A percentile compares a stretch with the other conserved stretches of the same genome.
These are phyloP conservation scores for Eristalis arbustorum DNA, from an alignment of 2,888 invertebrate genomes.

Conservation along the genomic window DNA sequence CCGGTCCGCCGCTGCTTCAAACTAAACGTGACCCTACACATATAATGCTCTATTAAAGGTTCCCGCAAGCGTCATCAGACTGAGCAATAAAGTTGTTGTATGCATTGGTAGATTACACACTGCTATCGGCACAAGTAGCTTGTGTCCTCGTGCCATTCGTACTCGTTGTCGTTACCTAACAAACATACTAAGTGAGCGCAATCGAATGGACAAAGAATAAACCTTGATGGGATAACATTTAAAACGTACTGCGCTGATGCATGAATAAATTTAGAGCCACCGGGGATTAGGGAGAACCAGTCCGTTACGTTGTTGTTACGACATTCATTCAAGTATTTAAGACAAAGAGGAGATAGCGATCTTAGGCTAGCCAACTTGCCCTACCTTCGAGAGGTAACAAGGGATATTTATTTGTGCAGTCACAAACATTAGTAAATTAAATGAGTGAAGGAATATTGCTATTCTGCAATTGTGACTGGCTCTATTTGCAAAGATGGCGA, in stretches of 20 bases:
- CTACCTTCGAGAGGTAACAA: no score
- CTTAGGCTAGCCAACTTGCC: neutral
- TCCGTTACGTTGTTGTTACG: neutral
- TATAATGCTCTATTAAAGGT: conserved; percentile 51
- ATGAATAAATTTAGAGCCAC: neutral
- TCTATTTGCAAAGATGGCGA: no score
- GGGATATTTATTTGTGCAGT: no score
- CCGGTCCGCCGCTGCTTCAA: conserved; percentile 48
- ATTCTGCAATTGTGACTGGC: no score
- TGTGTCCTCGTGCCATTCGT: neutral
- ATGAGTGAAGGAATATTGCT: no score
- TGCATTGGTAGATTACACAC: conserved; percentile 5
- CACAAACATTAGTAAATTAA: no score
- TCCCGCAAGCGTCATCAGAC: conserved; percentile 26
- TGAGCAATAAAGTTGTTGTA: conserved; percentile 37
- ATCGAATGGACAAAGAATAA: neutral
- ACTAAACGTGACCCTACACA: conserved; percentile 63
- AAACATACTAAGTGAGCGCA: neutral
- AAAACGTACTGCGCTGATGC: neutral
- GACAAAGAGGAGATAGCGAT: neutral
- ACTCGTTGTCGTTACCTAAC: neutral
- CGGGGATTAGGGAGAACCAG: neutral
- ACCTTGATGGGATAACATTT: neutral
- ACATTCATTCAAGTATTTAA: neutral
- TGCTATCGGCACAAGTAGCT: neutral